Conservation (phyloP, 2,888 invertebrate species). For the Exephanes ischioxanthus region DNA sequence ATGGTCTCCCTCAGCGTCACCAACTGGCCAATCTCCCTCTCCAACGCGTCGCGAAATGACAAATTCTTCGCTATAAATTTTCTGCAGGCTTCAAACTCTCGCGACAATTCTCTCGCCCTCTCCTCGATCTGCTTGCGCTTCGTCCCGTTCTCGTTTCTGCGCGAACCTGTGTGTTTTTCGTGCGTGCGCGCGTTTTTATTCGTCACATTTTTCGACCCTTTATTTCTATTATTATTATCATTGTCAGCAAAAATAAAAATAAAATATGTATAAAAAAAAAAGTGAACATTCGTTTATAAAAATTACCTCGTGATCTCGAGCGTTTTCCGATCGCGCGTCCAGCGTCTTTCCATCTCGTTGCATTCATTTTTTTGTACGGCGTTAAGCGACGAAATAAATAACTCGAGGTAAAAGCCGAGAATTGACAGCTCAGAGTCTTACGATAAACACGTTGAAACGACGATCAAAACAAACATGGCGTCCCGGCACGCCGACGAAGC, state of each 20-base stretch:
- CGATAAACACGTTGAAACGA: constrained; percentile 1
- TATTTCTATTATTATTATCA: background rate
- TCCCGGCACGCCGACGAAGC: background rate
- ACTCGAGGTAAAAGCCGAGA: background rate
- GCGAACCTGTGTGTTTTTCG: background rate
- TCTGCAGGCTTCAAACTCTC: background rate
- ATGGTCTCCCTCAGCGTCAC: background rate
- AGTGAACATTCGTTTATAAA: background rate
- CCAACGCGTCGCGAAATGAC: background rate
- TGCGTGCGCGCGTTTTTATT: background rate
- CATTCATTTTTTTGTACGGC: background rate
- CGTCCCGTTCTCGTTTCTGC: background rate
- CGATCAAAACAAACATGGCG: constrained; percentile 13
- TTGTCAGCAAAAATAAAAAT: too few relatives aligned
- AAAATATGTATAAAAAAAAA: background rate
- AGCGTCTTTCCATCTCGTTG: background rate
- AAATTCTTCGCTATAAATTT: background rate
- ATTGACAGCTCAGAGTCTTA: background rate
- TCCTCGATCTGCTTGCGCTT: background rate
- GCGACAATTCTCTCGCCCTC: background rate
- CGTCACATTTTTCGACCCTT: background rate
- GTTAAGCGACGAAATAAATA: background rate
- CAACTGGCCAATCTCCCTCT: background rate
- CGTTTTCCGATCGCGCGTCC: background rate
- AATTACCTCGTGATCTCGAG: background rate